phyloP scores from a whole-genome alignment of 2,113 vertebrate species.

The Cromileptes altivelis region DNA sequence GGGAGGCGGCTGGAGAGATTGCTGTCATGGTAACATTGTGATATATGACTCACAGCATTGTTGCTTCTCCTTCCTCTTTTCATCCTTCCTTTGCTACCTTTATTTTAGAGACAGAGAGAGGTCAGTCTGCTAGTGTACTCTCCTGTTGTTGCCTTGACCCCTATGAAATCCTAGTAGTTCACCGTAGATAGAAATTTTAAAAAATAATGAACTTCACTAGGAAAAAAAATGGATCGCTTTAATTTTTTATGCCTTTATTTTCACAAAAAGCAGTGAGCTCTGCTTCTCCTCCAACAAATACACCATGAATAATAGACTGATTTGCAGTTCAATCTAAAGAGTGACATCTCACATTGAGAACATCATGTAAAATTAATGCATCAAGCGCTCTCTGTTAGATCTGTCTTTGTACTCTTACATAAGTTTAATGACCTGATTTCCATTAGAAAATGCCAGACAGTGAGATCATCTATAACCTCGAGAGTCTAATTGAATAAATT shows the following conservation, averaged over 20 bases:
- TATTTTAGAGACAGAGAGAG: constrained; percentile 4
- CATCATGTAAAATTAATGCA: constrained; percentile 52
- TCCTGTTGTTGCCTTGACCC: background rate
- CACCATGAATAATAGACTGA: constrained; percentile 17
- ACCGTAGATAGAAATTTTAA: background rate
- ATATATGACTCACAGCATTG: constrained; percentile 31
- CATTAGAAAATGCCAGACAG: constrained; percentile 65
- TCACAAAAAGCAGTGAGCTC: background rate
- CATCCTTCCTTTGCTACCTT: constrained; percentile 16
- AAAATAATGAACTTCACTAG: background rate
- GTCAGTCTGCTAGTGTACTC: background rate
- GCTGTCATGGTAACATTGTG: constrained; percentile 56
- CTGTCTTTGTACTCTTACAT: constrained; percentile 47
- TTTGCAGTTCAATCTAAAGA: constrained; percentile 32
- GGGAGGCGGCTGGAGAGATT: background rate
- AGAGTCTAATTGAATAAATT: constrained; percentile 54
- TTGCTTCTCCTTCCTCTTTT: constrained; percentile 14
- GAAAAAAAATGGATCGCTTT: background rate
- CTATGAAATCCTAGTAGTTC: background rate
- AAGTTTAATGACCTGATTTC: constrained; percentile 59
- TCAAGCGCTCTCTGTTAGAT: constrained; percentile 15
- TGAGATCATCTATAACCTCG: constrained; percentile 35
- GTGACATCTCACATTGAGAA: constrained; percentile 35
- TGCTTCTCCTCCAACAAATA: background rate
- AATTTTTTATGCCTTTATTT: background rate